These are phyloP conservation scores for Apeltes quadracus DNA, from an alignment of 2,113 vertebrate species.

Conservation along the genomic window DNA sequence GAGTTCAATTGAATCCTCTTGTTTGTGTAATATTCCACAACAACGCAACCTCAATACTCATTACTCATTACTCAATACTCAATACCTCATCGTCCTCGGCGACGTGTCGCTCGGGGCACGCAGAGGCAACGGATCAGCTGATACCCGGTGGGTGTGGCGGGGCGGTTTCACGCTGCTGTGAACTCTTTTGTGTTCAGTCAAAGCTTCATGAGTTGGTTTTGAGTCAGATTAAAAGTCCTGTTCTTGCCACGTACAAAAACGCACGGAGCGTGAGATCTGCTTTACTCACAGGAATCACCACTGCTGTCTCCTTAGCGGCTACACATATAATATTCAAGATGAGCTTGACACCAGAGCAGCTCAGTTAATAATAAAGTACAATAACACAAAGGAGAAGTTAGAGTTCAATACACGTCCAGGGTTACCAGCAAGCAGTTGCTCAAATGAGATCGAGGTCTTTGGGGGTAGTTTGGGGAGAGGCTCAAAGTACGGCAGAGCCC, in stretches of 20 bases:
- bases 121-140: not conserved
- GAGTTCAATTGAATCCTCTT: not conserved
- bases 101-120: not conserved
- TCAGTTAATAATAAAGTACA: not conserved
- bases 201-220: conserved; percentile 15
- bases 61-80: too few species aligned
- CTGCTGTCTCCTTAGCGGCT: not conserved
- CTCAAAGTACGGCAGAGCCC: conserved; percentile 30
- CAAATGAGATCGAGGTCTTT: conserved; percentile 28
- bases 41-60: not conserved
- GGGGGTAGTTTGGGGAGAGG: conserved; percentile 30
- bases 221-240: conserved; percentile 12
- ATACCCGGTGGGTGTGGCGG: not conserved
- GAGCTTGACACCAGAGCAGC: not conserved
- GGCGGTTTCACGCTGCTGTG: conserved; percentile 52
- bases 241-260: conserved; percentile 34
- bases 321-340: not conserved
- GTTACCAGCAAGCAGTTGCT: conserved; percentile 30
- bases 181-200: conserved; percentile 25
- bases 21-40: not conserved
- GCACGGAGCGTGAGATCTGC: conserved; percentile 11
- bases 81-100: too few species aligned
- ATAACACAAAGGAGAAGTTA: not conserved
- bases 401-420: not conserved
- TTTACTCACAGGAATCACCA: not conserved